Evolutionary conservation across 2,113 vertebrate genomes (phyloP).

Genomic region (Triplophysa tibetana): DNA sequence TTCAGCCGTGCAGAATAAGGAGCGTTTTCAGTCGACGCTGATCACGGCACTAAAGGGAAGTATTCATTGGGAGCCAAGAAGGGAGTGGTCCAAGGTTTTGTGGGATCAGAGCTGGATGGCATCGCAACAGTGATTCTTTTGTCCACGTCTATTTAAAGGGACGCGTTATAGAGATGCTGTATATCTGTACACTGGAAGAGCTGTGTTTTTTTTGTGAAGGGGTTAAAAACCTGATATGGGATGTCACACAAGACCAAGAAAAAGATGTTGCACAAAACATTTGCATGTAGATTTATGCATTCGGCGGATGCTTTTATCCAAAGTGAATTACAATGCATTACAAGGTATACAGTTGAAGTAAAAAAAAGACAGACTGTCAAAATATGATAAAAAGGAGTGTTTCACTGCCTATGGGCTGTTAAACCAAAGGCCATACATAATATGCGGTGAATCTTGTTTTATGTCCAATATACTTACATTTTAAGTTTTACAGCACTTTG

Average conservation of each 20-base stretch:
- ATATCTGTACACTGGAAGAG: background rate
- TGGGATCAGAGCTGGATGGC: slow-evolving; percentile 85
- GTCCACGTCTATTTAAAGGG: slow-evolving; percentile 78
- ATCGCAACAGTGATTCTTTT: slow-evolving; percentile 89
- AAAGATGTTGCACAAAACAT: background rate
- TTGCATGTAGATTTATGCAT: too few species aligned
- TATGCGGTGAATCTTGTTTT: slow-evolving; percentile 11
- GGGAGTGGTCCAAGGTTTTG: slow-evolving; percentile 78
- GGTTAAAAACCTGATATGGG: background rate
- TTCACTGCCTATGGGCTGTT: background rate
- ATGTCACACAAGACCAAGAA: background rate
- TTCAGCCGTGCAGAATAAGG: slow-evolving; percentile 82
- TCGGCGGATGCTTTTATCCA: too few species aligned
- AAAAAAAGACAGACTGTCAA: background rate
- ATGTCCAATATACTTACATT: background rate
- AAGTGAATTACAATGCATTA: too few species aligned
- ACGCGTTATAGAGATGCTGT: slow-evolving; percentile 57
- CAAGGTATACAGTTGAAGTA: too few species aligned
- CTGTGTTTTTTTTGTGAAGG: background rate
- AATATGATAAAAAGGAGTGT: background rate
- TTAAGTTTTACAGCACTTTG: too few species aligned
- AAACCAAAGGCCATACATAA: background rate
- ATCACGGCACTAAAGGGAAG: slow-evolving; percentile 85
- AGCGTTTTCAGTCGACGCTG: slow-evolving; percentile 81
- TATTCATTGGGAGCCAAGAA: slow-evolving; percentile 89